A percentile compares a stretch with the other conserved stretches of the same genome.
These are phyloP conservation scores for Sceliomorpha sp. DNA, from an alignment of 2,888 invertebrate species.

Conservation along the genomic window DNA sequence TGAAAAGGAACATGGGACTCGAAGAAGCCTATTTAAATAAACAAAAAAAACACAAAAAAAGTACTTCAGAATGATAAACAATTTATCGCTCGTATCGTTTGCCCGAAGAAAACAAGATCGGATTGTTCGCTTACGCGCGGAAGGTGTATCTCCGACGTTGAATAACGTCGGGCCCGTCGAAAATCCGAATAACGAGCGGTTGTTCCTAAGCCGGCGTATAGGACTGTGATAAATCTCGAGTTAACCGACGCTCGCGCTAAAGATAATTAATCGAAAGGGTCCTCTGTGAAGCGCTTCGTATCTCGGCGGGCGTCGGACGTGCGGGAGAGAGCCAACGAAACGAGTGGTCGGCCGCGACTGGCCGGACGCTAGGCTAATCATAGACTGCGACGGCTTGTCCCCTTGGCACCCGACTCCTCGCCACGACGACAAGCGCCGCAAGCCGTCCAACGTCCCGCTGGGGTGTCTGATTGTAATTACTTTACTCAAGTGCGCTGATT, in stretches of 20 bases:
- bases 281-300: slow-evolving; percentile 63
- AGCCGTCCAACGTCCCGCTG: slow-evolving; percentile 48
- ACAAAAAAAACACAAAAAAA: too few species aligned
- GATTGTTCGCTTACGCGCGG: too few species aligned
- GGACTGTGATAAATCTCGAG: slow-evolving; percentile 53
- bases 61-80: too few species aligned
- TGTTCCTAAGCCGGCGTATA: slow-evolving; percentile 29
- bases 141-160: too few species aligned
- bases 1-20: too few species aligned
- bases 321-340: neutral
- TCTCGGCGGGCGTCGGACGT: slow-evolving; percentile 37
- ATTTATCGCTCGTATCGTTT: too few species aligned
- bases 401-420: slow-evolving; percentile 73
- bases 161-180: slow-evolving; percentile 13
- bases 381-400: slow-evolving; percentile 72
- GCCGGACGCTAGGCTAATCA: slow-evolving; percentile 75
- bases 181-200: slow-evolving; percentile 45
- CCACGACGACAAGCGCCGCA: slow-evolving; percentile 49
- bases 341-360: slow-evolving; percentile 17
- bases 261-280: slow-evolving; percentile 78
- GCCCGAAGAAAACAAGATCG: too few species aligned
- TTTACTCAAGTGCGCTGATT: slow-evolving; percentile 79
- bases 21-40: too few species aligned
- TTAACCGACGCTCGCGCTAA: slow-evolving; percentile 54
- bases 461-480: slow-evolving; percentile 80